Evolutionary conservation across 1,140 invertebrate species (phyloP).

Genomic region (Octopus bimaculoides): DNA sequence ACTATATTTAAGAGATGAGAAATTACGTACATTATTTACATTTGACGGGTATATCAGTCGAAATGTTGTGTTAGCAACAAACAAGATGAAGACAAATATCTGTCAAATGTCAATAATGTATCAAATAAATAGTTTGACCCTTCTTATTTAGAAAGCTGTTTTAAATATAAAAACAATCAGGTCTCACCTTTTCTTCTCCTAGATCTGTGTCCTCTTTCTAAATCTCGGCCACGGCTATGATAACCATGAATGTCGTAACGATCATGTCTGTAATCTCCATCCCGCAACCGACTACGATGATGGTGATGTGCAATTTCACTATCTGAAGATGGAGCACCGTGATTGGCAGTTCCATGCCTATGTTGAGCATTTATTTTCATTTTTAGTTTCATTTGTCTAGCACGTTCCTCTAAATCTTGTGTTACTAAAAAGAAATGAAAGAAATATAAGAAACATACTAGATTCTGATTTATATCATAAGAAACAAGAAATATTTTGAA

Average conservation of each 20-base stretch:
- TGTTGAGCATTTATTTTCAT: conserved; percentile 58
- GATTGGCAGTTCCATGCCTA: conserved; percentile 17
- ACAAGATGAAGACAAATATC: too few species aligned
- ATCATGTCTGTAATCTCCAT: conserved; percentile 24
- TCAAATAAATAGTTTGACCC: too few species aligned
- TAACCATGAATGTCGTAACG: conserved; percentile 16
- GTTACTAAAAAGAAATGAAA: conserved; percentile 44
- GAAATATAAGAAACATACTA: background rate
- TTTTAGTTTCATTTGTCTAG: conserved; percentile 69
- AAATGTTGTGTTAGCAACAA: too few species aligned
- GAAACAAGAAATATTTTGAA: background rate
- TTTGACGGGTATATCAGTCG: too few species aligned
- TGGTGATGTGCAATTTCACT: conserved; percentile 27
- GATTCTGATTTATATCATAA: background rate
- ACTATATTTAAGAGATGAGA: too few species aligned
- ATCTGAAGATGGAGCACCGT: conserved; percentile 34
- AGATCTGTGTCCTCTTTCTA: conserved; percentile 26
- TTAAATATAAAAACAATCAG: too few species aligned
- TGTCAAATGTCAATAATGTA: too few species aligned
- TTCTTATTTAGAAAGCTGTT: too few species aligned
- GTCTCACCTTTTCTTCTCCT: conserved; percentile 30
- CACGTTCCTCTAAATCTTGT: conserved; percentile 82
- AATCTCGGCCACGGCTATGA: conserved; percentile 27
- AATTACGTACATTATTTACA: too few species aligned
- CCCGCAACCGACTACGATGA: conserved; percentile 13